Conservation (phyloP, 2,113 vertebrate species). For the Gymnogyps californianus region DNA sequence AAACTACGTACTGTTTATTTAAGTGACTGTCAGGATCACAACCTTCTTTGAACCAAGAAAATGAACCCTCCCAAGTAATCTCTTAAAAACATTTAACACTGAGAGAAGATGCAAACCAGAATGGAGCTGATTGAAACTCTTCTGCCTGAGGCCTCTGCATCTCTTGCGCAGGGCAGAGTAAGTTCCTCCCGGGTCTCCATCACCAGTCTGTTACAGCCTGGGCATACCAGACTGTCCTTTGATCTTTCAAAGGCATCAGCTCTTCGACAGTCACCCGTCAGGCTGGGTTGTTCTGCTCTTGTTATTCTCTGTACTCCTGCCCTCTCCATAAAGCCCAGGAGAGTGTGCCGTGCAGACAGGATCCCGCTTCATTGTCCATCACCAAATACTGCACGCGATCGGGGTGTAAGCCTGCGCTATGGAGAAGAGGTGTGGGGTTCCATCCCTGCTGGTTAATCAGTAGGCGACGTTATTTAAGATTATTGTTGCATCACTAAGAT, state of each 20-base stretch:
- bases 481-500: neutral
- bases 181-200: neutral
- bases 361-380: neutral
- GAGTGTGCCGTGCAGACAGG: fast-evolving
- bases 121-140: neutral
- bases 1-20: fast-evolving
- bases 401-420: neutral
- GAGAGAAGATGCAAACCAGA: neutral
- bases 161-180: neutral
- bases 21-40: neutral
- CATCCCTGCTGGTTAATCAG: neutral
- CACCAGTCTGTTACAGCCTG: neutral
- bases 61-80: neutral
- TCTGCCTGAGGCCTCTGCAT: neutral
- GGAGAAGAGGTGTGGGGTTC: neutral
- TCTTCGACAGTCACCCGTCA: neutral
- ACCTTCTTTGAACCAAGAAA: neutral
- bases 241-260: neutral
- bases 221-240: fast-evolving
- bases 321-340: neutral
- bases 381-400: fast-evolving
- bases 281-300: neutral
- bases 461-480: neutral
- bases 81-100: neutral
- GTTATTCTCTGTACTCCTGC: neutral